Percentiles rank a stretch among this genome's conserved stretches.
phyloP scores from a whole-genome alignment of 2,888 invertebrate species.

The Listrodromus nycthemerus region DNA sequence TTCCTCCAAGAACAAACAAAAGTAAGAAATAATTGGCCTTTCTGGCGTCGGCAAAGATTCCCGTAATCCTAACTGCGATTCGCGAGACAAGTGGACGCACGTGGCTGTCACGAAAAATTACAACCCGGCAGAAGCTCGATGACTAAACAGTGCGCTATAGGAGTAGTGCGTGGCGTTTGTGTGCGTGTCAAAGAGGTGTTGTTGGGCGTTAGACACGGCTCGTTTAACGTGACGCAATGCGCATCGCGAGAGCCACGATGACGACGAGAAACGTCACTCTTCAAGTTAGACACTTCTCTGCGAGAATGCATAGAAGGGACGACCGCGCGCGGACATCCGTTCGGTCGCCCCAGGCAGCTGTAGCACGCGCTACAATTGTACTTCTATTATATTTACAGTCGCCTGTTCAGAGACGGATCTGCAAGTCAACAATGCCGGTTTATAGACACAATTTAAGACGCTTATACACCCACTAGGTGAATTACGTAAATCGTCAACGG shows the following conservation, averaged over 20 bases:
- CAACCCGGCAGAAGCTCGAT: neutral
- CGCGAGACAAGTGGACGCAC: slow-evolving; percentile 9
- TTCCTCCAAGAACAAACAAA: too few relatives aligned
- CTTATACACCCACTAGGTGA: slow-evolving; percentile 55
- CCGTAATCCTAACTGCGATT: neutral
- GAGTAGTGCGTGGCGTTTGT: neutral
- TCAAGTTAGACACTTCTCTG: slow-evolving; percentile 31
- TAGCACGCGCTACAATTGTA: slow-evolving; percentile 64
- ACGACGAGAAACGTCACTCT: slow-evolving; percentile 45
- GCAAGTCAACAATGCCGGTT: slow-evolving; percentile 46
- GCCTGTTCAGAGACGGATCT: slow-evolving; percentile 25
- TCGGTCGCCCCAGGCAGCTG: slow-evolving; percentile 38
- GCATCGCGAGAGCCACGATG: slow-evolving; percentile 19
- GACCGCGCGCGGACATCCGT: slow-evolving; percentile 57
- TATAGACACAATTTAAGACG: slow-evolving; percentile 44
- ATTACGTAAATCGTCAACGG: slow-evolving; percentile 56
- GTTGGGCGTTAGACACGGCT: slow-evolving; percentile 55
- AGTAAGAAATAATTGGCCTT: neutral
- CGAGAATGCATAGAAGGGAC: slow-evolving; percentile 29
- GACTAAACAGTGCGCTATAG: neutral
- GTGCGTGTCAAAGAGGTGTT: slow-evolving; percentile 17
- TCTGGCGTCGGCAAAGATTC: neutral
- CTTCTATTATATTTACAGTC: slow-evolving; percentile 52
- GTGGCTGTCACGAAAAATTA: slow-evolving; percentile 8
- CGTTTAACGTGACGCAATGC: slow-evolving; percentile 59